Conservation (phyloP, 2,888 invertebrate species). For the Lacanobia oleracea region DNA sequence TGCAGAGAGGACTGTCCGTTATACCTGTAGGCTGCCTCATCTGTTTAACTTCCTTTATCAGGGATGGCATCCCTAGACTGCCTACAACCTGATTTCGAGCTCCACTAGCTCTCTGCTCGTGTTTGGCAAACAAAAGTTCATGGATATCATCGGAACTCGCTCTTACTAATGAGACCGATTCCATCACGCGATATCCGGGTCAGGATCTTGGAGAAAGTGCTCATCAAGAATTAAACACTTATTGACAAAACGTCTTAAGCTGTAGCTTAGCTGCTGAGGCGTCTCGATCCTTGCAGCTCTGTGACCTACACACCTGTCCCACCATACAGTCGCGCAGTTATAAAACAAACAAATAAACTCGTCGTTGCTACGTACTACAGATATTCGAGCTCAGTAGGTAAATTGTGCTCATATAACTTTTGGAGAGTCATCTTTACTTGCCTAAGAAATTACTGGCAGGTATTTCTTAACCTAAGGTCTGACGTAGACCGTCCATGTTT, state of each 20-base stretch:
- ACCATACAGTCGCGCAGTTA: conserved; percentile 6
- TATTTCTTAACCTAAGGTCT: background rate
- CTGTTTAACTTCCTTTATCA: no score
- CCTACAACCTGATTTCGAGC: no score
- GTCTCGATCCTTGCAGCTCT: background rate
- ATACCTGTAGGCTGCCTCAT: no score
- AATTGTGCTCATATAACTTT: conserved; percentile 12
- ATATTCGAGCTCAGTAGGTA: background rate
- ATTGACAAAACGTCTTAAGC: background rate
- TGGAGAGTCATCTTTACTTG: conserved; percentile 17
- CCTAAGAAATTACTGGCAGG: background rate
- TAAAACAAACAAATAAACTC: conserved; percentile 48
- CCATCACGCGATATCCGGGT: no score
- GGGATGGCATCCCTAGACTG: no score
- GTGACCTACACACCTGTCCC: conserved; percentile 20
- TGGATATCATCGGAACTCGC: no score
- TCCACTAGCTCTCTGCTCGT: no score
- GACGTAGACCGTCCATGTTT: background rate
- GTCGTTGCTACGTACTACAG: conserved; percentile 7
- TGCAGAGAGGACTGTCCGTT: no score
- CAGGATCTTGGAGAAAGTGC: no score
- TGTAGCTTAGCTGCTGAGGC: background rate
- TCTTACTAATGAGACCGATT: no score
- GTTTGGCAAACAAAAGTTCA: no score
- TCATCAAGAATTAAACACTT: background rate